These are phyloP conservation scores for Lampris megalopsis DNA, from an alignment of 2,113 vertebrate species.

Conservation along the genomic window DNA sequence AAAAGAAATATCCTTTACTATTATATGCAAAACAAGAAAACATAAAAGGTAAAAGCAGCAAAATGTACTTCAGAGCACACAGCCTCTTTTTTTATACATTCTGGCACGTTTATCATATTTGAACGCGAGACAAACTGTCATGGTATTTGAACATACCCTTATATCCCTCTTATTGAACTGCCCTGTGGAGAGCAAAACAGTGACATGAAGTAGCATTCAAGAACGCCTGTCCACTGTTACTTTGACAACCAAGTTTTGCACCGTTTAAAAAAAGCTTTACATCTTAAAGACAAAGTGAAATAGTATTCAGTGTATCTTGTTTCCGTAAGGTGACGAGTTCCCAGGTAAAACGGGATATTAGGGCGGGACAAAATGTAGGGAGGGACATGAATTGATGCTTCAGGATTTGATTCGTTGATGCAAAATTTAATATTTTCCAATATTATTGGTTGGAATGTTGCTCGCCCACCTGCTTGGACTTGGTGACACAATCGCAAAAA, in stretches of 20 bases:
- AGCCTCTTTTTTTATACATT: constrained; percentile 74
- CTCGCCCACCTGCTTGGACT: no score
- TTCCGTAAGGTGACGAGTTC: no score
- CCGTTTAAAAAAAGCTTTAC: not conserved
- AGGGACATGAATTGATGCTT: no score
- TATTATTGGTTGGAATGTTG: no score
- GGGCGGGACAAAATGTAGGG: no score
- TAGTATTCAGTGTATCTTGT: no score
- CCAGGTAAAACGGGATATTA: no score
- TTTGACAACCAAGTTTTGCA: constrained; percentile 9
- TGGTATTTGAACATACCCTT: constrained; percentile 49
- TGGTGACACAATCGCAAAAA: no score
- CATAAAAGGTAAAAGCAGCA: constrained; percentile 70
- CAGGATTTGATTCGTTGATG: no score
- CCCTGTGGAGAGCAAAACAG: constrained; percentile 57
- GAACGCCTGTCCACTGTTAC: constrained; percentile 33
- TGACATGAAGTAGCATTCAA: constrained; percentile 55
- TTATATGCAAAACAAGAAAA: constrained; percentile 61
- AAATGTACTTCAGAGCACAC: constrained; percentile 69
- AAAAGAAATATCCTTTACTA: constrained; percentile 38
- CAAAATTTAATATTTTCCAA: no score
- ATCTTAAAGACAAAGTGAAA: constrained; percentile 13
- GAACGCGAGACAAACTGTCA: constrained; percentile 58
- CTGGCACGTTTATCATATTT: constrained; percentile 68
- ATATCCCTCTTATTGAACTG: constrained; percentile 44